Base-by-base conservation (phyloP, 2,113 vertebrate species). In the Mus spicilegus region DNA sequence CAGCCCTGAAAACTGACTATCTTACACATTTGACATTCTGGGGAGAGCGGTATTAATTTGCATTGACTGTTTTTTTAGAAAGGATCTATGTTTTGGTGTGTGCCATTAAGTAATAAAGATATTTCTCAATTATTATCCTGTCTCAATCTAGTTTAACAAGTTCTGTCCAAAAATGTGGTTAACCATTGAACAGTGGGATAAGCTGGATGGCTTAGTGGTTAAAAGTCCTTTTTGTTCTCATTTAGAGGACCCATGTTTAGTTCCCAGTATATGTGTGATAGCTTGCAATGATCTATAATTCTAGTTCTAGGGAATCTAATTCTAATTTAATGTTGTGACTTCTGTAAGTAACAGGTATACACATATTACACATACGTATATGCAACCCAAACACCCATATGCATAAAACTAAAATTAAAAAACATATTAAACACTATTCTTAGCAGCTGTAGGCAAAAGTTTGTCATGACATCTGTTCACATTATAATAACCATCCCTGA, bases 41-140 rank as follows among this genome's bases (percentile, higher is more conserved):
- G 75, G 87, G 39, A 67, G 73, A 49, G 87, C 67, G 19, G 36
- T 49, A 67, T 69, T 94, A 36, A 84, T 95, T 95, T 82, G 89
- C 28, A 56, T 69, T 87, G 46, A 90, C 82, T 96, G 9, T 49
- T 90, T 94, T 70, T 73, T 46, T 92, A 10, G 7, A 90, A 87
- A 76, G 46, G 42, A 87, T 93, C 73, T 30, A 96, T 75, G 91
- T 95, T 95, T 95, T 93, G 78, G 73, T 96, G 72, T 36, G 9
- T 96, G 46, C 39, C n/a, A 61, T 91, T 81, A 87, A 94, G 33
- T 96, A 93, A 93, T 72, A 91, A 93, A 95, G 30, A 90, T 67
- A 70, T 86, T 93, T 95, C 77, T 86, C 36, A 22, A 36, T 46
- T 13, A 86, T 93, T 93, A 84, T 89, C 42, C 46, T 86, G 54